Evolutionary conservation across 2,888 invertebrate genomes (phyloP), one percentile per base, ranked within the genome.

Genomic region (Aphrophora alni): DNA sequence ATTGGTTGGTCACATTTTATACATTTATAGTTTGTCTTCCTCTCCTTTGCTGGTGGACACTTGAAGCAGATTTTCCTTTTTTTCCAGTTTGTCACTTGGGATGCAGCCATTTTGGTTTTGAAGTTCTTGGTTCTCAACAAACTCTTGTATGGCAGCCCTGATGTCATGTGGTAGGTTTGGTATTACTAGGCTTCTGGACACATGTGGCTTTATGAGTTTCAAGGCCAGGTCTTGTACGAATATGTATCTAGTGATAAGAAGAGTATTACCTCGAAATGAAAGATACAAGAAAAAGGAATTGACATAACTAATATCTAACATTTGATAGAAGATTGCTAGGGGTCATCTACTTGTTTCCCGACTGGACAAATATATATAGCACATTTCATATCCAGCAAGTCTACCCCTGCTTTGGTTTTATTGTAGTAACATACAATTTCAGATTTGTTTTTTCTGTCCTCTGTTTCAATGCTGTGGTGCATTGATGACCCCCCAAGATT

Each of bases 1-100:
- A 71, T 71, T 71, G 71, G 71, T 12, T 71, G 71, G 71, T 71
- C 71, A 71, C 71, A 71, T 71, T 71, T 71, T 26, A 71, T 71
- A 21, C 71, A 71, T 71, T 71, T 71, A 21, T 71, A 71, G 4
- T 71, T 71, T 71, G 27, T 71, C 71, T 71, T 71, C 71, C 7
- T 71, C 71, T 71, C 71, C 71, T 71, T 71, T 26, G 71, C 3
- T 71, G 27, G 5, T 71, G 71, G 71, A 21, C 24, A 21, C 24
- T n/a, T 68, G 33, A 8, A 33, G 33, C 33, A 33, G 33, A 8
- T 33, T 33, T 33, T 33, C 33, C 33, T 33, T 33, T 33, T n/a
- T 33, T 33, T 33, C 33, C 8, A 33, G 33, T 8, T 33, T 33
- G 33, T 71, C 25, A 71, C 71, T 71, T 71, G 71, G 71, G 71